Evolutionary conservation across 2,888 invertebrate species (phyloP).

Genomic region (Harpalus rubripes): DNA sequence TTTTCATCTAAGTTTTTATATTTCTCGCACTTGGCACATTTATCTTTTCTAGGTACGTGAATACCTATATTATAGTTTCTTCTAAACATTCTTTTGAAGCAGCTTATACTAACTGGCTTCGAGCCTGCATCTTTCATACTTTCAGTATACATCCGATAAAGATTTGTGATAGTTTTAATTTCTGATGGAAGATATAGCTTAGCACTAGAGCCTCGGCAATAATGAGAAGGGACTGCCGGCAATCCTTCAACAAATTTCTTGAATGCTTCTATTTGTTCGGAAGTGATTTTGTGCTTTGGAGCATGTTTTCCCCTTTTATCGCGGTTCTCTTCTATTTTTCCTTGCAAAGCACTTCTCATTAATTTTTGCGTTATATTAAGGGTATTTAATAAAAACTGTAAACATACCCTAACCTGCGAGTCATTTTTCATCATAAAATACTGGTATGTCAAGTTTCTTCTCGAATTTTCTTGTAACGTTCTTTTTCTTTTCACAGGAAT

Average conservation of each 20-base stretch:
- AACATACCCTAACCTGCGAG: conserved; percentile 25
- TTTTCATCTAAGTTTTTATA: too few relatives aligned
- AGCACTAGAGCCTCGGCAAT: conserved; percentile 53
- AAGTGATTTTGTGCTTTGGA: conserved; percentile 47
- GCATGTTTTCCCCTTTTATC: too few relatives aligned
- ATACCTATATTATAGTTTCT: too few relatives aligned
- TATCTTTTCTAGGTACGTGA: too few relatives aligned
- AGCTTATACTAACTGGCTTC: too few relatives aligned
- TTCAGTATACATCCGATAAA: not conserved
- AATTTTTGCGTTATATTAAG: conserved; percentile 56
- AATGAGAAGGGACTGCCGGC: conserved; percentile 59
- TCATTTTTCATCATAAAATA: conserved; percentile 53
- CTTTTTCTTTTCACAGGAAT: too few relatives aligned
- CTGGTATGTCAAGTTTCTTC: conserved; percentile 41
- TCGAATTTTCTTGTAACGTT: not conserved
- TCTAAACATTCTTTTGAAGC: too few relatives aligned
- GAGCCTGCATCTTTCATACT: too few relatives aligned
- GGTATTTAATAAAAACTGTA: conserved; percentile 53
- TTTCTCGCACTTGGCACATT: too few relatives aligned
- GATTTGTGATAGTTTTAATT: conserved; percentile 23
- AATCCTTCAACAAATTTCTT: conserved; percentile 58
- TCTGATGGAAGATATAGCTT: conserved; percentile 66
- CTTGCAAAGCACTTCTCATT: conserved; percentile 52
- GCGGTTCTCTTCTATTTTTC: conserved; percentile 58
- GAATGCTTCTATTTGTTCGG: conserved; percentile 59